Evolutionary conservation across 2,888 invertebrate genomes (phyloP).

Genomic region (Thecocarcelia acutangulata): DNA sequence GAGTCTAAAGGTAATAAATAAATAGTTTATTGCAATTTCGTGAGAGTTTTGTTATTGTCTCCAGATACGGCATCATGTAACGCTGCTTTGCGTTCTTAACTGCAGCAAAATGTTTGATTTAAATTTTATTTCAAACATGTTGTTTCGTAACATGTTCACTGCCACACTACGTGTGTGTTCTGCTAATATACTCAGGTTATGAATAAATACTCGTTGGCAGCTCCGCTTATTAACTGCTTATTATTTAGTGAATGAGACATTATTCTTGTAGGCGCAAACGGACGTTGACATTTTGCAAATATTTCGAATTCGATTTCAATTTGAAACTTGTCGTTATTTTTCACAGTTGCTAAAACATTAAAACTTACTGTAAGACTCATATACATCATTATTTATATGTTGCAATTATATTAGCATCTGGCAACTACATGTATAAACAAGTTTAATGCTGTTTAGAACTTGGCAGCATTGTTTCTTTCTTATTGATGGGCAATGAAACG

Average conservation of each 20-base stretch:
- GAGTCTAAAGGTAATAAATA: too few relatives aligned
- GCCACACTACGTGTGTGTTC: too few relatives aligned
- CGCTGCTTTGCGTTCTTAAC: too few relatives aligned
- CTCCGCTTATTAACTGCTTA: too few relatives aligned
- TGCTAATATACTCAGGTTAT: too few relatives aligned
- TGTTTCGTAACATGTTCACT: too few relatives aligned
- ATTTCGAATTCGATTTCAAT: background rate
- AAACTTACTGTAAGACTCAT: background rate
- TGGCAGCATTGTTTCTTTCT: slow-evolving; percentile 56
- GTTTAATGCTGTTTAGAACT: background rate
- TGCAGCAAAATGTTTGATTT: too few relatives aligned
- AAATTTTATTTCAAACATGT: too few relatives aligned
- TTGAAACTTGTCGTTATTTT: background rate
- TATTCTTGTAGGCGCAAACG: background rate
- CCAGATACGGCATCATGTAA: too few relatives aligned
- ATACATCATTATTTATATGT: background rate
- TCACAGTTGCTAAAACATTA: background rate
- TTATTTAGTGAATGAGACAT: background rate
- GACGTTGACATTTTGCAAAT: slow-evolving; percentile 5
- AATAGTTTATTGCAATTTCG: too few relatives aligned
- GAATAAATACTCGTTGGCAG: too few relatives aligned
- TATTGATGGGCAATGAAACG: slow-evolving; percentile 63
- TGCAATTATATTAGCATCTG: background rate
- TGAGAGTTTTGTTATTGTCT: too few relatives aligned
- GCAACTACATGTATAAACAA: slow-evolving; percentile 26